A percentile compares a stretch with the other conserved stretches of the same genome.
phyloP scores from a whole-genome alignment of 2,113 vertebrate species.

The Equus quagga region DNA sequence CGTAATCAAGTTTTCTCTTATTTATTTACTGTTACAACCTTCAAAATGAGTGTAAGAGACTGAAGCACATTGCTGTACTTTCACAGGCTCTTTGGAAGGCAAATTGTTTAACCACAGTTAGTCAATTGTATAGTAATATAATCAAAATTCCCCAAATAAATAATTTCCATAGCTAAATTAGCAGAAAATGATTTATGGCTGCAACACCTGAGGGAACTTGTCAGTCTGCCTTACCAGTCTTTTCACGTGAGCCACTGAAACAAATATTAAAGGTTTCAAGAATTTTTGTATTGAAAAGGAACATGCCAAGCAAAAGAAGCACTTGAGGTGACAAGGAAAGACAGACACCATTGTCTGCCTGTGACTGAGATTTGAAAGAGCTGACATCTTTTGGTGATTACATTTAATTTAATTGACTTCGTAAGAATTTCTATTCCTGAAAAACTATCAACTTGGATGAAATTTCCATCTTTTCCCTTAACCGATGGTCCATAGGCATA shows the following conservation, averaged over 20 bases:
- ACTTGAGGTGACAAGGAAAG: slow-evolving; percentile 2
- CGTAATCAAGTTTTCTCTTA: not conserved
- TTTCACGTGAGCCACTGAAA: slow-evolving; percentile 57
- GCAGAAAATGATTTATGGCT: not conserved
- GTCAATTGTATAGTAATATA: slow-evolving; percentile 39
- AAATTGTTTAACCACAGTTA: not conserved
- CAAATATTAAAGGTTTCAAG: not conserved
- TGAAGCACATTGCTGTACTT: not conserved
- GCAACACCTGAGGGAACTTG: not conserved
- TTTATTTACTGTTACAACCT: not conserved
- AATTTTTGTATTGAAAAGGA: not conserved
- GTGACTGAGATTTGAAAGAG: slow-evolving; percentile 2
- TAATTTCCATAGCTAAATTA: slow-evolving; percentile 29
- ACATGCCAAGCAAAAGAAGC: not conserved
- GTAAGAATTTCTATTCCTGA: slow-evolving; percentile 22
- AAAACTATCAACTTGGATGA: not conserved
- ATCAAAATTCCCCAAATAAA: slow-evolving; percentile 46
- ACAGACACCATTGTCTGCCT: not conserved
- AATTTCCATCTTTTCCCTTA: slow-evolving; percentile 6
- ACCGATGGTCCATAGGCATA: not conserved
- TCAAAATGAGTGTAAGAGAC: not conserved
- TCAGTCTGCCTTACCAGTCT: not conserved
- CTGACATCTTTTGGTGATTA: not conserved
- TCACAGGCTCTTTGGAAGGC: not conserved
- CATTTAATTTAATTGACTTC: not conserved